These are phyloP conservation scores for Emys orbicularis DNA, from an alignment of 2,797 vertebrate genomes.

Conservation along the genomic window DNA sequence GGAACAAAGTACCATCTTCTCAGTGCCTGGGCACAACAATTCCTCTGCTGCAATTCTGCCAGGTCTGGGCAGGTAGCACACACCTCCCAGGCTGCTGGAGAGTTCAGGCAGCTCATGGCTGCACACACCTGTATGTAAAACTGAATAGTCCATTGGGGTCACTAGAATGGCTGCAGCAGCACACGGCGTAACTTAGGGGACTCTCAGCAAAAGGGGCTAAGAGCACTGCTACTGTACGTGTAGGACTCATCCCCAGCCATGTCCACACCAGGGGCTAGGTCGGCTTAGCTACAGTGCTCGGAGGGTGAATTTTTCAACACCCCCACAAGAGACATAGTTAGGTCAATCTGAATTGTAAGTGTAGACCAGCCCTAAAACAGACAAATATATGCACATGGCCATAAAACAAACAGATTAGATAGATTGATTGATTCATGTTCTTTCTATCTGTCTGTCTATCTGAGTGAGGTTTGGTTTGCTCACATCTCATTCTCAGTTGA, in stretches of 20 bases:
- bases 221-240: accelerated
- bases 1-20: neutral
- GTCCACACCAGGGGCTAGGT: no score
- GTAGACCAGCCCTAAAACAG: neutral
- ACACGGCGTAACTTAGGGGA: neutral
- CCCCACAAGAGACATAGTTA: no score
- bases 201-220: accelerated
- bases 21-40: accelerated
- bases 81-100: accelerated
- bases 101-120: accelerated
- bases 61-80: accelerated
- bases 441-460: no score
- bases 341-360: no score
- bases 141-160: accelerated
- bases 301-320: no score
- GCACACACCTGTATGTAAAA: no score
- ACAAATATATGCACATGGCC: neutral
- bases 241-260: neutral
- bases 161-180: accelerated
- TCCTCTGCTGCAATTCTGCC: neutral
- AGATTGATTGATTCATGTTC: no score
- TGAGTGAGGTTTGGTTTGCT: slow-evolving; percentile 7
- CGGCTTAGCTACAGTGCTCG: no score
- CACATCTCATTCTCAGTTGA: slow-evolving; percentile 19
- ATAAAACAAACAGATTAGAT: neutral